Evolutionary conservation across 2,888 invertebrate genomes (phyloP).

Genomic region (Deilephila porcellus): DNA sequence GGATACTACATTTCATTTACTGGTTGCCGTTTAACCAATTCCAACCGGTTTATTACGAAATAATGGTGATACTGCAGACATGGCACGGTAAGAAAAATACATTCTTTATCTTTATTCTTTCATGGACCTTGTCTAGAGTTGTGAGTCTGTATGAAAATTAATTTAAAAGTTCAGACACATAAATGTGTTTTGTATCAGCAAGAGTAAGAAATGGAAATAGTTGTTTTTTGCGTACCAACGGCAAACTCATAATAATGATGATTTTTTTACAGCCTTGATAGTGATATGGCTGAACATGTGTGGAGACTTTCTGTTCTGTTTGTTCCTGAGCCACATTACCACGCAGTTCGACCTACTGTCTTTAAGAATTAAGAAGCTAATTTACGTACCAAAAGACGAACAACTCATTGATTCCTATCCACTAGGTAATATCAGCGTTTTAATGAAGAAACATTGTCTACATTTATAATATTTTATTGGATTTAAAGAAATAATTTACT

Average conservation of each 20-base stretch:
- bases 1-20: conserved; percentile 50
- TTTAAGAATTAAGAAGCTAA: conserved; percentile 43
- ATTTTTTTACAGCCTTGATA: conserved; percentile 26
- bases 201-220: too few species aligned
- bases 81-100: conserved; percentile 49
- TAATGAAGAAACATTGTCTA: too few species aligned
- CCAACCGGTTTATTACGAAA: conserved; percentile 45
- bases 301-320: conserved; percentile 55
- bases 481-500: too few species aligned
- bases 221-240: too few species aligned
- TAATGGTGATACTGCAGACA: conserved; percentile 46
- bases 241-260: background rate
- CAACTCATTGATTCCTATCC: conserved; percentile 50
- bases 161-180: too few species aligned
- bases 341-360: conserved; percentile 54
- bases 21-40: conserved; percentile 54
- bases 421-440: conserved; percentile 43
- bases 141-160: too few species aligned
- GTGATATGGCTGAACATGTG: conserved; percentile 49
- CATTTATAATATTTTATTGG: too few species aligned
- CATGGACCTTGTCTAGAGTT: too few species aligned
- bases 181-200: too few species aligned
- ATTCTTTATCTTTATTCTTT: too few species aligned
- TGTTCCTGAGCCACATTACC: conserved; percentile 55
- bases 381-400: conserved; percentile 46